These are phyloP conservation scores for Candoia aspera DNA, from an alignment of 2,113 vertebrate species.

Conservation along the genomic window DNA sequence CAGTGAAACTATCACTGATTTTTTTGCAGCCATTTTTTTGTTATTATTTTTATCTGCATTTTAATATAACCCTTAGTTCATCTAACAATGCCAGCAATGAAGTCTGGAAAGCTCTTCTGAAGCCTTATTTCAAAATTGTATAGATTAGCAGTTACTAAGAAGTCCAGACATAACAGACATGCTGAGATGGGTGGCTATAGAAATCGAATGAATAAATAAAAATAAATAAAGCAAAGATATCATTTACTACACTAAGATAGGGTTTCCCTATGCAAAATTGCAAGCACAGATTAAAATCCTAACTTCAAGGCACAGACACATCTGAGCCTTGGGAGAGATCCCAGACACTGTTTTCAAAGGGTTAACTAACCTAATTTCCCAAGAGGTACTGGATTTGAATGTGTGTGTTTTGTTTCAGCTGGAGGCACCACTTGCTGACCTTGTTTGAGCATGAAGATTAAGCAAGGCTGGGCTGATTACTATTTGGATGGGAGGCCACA, in stretches of 20 bases:
- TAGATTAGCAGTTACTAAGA: not conserved
- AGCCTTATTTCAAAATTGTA: not conserved
- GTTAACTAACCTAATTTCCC: not conserved
- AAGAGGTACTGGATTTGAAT: not conserved
- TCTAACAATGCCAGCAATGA: not conserved
- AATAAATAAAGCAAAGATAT: too few species aligned
- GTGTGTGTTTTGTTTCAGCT: not conserved
- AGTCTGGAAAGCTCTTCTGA: not conserved
- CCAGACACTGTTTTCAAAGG: not conserved
- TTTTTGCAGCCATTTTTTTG: not conserved
- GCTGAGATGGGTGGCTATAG: too few species aligned
- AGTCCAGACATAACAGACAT: too few species aligned
- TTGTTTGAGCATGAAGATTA: too few species aligned
- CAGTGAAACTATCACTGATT: not conserved
- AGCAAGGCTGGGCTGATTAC: not conserved
- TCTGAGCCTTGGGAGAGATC: not conserved
- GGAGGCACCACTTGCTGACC: not conserved
- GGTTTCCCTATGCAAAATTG: not conserved
- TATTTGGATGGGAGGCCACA: not conserved
- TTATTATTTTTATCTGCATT: not conserved
- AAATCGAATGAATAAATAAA: too few species aligned
- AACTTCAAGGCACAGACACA: not conserved
- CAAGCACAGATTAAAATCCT: not conserved
- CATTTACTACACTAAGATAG: too few species aligned
- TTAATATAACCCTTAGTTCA: not conserved